These are phyloP conservation scores for Pammene fasciana DNA, from an alignment of 2,888 invertebrate genomes.

Conservation along the genomic window DNA sequence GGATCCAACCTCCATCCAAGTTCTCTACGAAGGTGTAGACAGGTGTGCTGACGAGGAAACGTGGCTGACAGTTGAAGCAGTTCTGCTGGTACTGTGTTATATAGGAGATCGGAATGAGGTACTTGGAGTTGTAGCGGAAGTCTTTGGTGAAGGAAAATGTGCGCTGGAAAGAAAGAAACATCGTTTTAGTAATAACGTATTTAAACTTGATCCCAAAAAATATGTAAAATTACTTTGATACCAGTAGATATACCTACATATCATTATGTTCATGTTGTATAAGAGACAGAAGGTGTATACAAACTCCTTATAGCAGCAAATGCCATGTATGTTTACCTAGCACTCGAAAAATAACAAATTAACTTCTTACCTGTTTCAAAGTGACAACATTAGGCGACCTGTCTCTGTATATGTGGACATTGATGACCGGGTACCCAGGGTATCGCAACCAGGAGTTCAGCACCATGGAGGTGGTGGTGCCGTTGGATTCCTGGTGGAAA, in stretches of 20 bases:
- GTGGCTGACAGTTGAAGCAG: conserved; percentile 72
- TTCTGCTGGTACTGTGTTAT: conserved; percentile 66
- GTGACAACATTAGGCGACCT: conserved; percentile 66
- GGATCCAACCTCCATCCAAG: conserved; percentile 73
- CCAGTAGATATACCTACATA: too few relatives aligned
- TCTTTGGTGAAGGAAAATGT: conserved; percentile 64
- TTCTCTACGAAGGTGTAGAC: conserved; percentile 73
- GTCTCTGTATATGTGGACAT: conserved; percentile 74
- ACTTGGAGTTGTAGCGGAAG: conserved; percentile 61
- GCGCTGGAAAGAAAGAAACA: conserved; percentile 56
- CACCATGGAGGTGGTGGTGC: conserved; percentile 73
- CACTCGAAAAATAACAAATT: too few relatives aligned
- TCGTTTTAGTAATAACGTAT: background rate
- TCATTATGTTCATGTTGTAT: too few relatives aligned
- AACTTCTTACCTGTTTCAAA: conserved; percentile 64
- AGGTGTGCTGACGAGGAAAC: conserved; percentile 67
- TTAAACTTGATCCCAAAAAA: too few relatives aligned
- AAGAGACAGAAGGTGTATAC: too few relatives aligned
- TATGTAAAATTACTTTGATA: too few relatives aligned
- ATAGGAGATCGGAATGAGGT: conserved; percentile 73
- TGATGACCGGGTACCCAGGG: conserved; percentile 86
- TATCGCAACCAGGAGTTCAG: conserved; percentile 86
- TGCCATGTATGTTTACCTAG: too few relatives aligned
- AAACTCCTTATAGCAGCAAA: too few relatives aligned
- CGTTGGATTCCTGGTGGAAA: conserved; percentile 71